Conservation (phyloP, 2,888 invertebrate genomes). For the Julus scandinavius region DNA sequence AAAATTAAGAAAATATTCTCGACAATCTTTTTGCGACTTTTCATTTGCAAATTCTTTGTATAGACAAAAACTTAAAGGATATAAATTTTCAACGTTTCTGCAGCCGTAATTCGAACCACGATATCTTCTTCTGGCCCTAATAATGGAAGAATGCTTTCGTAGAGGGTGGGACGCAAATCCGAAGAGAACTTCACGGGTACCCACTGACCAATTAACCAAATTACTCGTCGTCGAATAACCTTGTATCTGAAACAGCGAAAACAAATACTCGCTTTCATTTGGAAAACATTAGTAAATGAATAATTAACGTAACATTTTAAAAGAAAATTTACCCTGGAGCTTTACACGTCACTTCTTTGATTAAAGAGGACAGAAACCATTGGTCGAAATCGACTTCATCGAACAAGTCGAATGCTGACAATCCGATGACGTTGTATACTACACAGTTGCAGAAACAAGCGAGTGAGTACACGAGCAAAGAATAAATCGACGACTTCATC, state of each 20-base stretch:
- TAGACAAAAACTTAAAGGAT: slow-evolving; percentile 63
- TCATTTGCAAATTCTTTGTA: too few relatives aligned
- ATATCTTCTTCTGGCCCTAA: slow-evolving; percentile 82
- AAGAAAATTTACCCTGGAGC: slow-evolving; percentile 71
- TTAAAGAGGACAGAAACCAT: slow-evolving; percentile 86
- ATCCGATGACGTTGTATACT: slow-evolving; percentile 90
- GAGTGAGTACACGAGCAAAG: too few relatives aligned
- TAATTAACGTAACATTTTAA: slow-evolving; percentile 57
- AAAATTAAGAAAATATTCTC: background rate
- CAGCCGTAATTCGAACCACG: slow-evolving; percentile 89
- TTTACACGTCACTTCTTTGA: slow-evolving; percentile 83
- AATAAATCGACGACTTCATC: background rate
- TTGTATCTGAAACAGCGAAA: slow-evolving; percentile 72
- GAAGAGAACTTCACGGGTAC: slow-evolving; percentile 81
- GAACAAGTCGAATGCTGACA: slow-evolving; percentile 88
- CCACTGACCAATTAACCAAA: slow-evolving; percentile 80
- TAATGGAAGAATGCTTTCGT: slow-evolving; percentile 75
- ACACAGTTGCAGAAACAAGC: background rate
- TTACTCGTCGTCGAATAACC: slow-evolving; percentile 84
- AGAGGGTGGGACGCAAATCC: slow-evolving; percentile 82
- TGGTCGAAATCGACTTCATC: slow-evolving; percentile 94
- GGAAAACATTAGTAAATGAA: background rate
- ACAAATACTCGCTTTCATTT: background rate
- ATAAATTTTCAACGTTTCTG: slow-evolving; percentile 81
- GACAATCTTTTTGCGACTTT: too few relatives aligned